phyloP scores from a whole-genome alignment of 2,113 vertebrate species.

The Brachypodius melanocephalos region DNA sequence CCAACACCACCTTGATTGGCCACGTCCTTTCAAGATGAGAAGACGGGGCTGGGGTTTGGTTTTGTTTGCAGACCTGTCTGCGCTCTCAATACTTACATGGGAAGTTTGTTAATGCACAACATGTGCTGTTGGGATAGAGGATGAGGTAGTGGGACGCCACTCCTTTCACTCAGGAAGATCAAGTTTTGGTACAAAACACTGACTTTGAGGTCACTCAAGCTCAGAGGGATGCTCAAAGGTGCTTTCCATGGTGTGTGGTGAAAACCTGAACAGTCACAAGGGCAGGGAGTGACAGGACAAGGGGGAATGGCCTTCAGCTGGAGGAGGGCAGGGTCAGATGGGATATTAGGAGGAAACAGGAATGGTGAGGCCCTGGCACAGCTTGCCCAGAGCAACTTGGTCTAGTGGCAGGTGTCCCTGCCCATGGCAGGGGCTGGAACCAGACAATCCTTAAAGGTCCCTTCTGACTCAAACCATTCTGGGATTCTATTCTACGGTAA shows the following conservation, averaged over 20 bases:
- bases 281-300: neutral
- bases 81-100: neutral
- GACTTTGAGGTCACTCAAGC: neutral
- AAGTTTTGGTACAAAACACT: neutral
- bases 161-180: neutral
- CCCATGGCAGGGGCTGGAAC: neutral
- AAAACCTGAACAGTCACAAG: neutral
- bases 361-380: neutral
- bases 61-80: neutral
- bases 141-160: neutral
- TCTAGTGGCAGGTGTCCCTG: neutral
- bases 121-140: neutral
- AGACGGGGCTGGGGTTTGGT: neutral
- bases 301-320: neutral
- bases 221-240: neutral
- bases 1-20: neutral
- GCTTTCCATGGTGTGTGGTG: neutral
- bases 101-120: neutral
- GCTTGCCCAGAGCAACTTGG: neutral
- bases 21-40: rapidly evolving
- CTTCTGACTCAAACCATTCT: neutral
- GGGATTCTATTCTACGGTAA: rapidly evolving
- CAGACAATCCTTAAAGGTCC: neutral
- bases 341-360: neutral
- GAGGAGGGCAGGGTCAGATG: neutral